Base-by-base conservation (phyloP, 1,140 invertebrate genomes). In the Asobara japonica region DNA sequence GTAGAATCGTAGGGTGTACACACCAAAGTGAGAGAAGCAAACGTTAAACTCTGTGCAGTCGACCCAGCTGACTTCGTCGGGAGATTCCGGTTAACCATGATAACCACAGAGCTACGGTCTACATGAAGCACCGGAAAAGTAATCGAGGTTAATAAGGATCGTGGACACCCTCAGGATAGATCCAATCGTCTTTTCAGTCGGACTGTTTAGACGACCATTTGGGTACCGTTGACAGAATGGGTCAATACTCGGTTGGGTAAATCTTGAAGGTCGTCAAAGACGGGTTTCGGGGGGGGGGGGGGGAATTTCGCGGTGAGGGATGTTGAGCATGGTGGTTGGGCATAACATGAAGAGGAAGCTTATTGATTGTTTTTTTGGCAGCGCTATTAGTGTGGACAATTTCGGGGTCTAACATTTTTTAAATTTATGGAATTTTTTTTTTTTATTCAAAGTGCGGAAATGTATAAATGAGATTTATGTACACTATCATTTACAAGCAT, bases 81-180 rank as follows among this genome's bases (percentile, higher is more conserved):
- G 69, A 74, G 69, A 71, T 74, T 74, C 29, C 6, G 72, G 72
- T 69, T 74, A 70, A 74, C 68, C 72, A 30, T 6, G 20, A 31
- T 27, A 66, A 74, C 72, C 68, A 29, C 72, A 74, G 72, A 70
- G 62, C 68, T 41, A 70, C 67, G 41, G 72, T 45, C 38, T 20
- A n/a, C 6, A 36, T 45, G 48, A 27, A 67, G 33, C 30, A 61
- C 61, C 48, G 61, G 64, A 70, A 74, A 73, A 73, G 60, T 73
- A 69, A 73, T 73, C 66, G 72, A 25, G 41, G 36, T 31, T 69
- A 65, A 73, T 69, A 69, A 74, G 72, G 41, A 56, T 72, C 48
- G 10, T 20, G 66, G 48, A 56, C 22, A 61, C 22, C 11, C 29
- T 20, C 25, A 45, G 48, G 18, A 66, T 66, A 31, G 29, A 69